phyloP scores from a whole-genome alignment of 2,113 vertebrate species.

The Podiceps cristatus region DNA sequence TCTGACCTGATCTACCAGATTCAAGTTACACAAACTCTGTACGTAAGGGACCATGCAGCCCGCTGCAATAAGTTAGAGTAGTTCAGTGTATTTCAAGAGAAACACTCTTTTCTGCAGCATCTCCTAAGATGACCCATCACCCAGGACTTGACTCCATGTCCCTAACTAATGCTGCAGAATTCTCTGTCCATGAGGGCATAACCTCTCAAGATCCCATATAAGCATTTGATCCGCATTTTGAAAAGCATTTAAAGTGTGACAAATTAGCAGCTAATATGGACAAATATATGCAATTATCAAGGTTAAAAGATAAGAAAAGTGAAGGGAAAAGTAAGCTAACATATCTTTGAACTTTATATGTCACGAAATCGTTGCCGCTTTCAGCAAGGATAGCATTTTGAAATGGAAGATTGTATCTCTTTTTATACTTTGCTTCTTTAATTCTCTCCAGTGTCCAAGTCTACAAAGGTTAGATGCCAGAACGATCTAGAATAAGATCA shows the following conservation, averaged over 20 bases:
- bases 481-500: conserved; percentile 67
- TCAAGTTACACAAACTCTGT: neutral
- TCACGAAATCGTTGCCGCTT: conserved; percentile 37
- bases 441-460: conserved; percentile 45
- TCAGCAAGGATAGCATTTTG: conserved; percentile 39
- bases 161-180: neutral
- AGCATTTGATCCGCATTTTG: neutral
- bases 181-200: neutral
- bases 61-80: neutral
- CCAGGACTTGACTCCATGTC: neutral
- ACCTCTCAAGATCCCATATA: neutral
- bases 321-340: neutral
- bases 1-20: neutral
- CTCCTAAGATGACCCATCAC: neutral
- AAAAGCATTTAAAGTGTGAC: neutral
- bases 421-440: conserved; percentile 55
- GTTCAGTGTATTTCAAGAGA: neutral
- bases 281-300: neutral
- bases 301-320: neutral
- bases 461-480: conserved; percentile 77
- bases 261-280: neutral
- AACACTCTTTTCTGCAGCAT: neutral
- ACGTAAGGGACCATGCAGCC: neutral
- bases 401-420: conserved; percentile 65
- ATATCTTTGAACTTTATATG: conserved; percentile 64